Base-by-base conservation (phyloP, 2,888 invertebrate genomes). In the Polylopha cassiicola region DNA sequence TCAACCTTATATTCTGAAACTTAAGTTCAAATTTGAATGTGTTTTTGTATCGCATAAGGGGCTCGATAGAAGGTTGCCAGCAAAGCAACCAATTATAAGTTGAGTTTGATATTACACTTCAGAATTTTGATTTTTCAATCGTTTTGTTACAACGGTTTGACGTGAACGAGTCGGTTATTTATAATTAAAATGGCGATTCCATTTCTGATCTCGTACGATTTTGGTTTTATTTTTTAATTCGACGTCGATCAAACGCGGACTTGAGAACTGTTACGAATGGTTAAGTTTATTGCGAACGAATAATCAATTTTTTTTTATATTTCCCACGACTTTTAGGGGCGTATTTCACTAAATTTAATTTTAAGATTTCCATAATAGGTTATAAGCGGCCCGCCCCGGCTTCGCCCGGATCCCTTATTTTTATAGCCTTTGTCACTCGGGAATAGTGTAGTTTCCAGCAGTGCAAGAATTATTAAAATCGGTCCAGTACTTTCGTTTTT, bases 121-220 rank as follows among this genome's bases (percentile, higher is more conserved):
- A 70, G 67, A 67, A 66, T 75, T 78, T 77, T 76, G 78, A 78
- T 78, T 80, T 82, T 76, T 79, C 75, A 69, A 77, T 73, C 71
- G 69, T 80, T 71, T 76, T 80, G 66, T 76, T 75, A 64, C 74
- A 72, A 69, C 61, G 66, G 73, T 71, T 74, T 70, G 71, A 71
- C 64, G 61, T 57, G 56, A 46, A 53, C 48, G 52, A 47, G 57
- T 61, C 61, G 65, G 72, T 66, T 72, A 63, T 71, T 79, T 75
- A 73, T 82, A 81, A 82, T 84, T 82, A 82, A 81, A 85, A 81
- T 78, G 71, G 81, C 79, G 76, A 77, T 76, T 77, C 53, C 58
- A 53, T 60, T 61, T 57, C 55, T 58, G 54, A 53, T 53, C 50
- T 55, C 18, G 45, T 37, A 43, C 39, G 47, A 51, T 55, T 43